A percentile compares a stretch with the other conserved stretches of the same genome.
Evolutionary conservation across 2,888 invertebrate genomes (phyloP).

Genomic region (Heteromurus nitidus): DNA sequence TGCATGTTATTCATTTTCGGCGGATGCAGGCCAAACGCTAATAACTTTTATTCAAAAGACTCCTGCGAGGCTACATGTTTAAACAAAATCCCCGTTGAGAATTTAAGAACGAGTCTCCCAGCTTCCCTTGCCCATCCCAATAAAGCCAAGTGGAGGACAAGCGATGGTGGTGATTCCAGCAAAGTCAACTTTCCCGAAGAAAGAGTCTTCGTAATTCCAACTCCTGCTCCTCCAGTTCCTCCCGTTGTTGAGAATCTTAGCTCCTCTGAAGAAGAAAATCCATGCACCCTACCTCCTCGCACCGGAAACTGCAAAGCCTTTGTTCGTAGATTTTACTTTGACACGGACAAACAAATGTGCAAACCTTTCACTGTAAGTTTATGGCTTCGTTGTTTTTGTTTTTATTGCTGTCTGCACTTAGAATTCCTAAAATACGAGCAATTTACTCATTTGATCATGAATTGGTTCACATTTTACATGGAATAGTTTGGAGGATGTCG

Average conservation of each 20-base stretch:
- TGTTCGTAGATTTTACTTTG: slow-evolving; percentile 64
- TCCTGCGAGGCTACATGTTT: slow-evolving; percentile 67
- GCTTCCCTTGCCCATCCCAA: not conserved
- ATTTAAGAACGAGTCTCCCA: slow-evolving; percentile 54
- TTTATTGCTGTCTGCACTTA: too few species aligned
- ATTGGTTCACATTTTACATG: slow-evolving; percentile 13
- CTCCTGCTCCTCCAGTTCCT: not conserved
- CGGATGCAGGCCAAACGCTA: slow-evolving; percentile 74
- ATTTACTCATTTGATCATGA: not conserved
- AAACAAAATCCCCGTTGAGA: slow-evolving; percentile 57
- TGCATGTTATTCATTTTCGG: slow-evolving; percentile 74
- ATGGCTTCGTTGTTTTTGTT: not conserved
- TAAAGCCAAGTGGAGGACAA: slow-evolving; percentile 6
- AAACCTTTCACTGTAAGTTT: slow-evolving; percentile 58
- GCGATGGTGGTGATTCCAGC: slow-evolving; percentile 55
- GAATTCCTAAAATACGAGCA: not conserved
- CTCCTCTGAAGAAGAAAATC: slow-evolving; percentile 26
- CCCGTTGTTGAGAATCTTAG: not conserved
- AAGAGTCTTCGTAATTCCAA: not conserved
- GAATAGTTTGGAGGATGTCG: slow-evolving; percentile 73
- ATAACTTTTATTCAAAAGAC: slow-evolving; percentile 73
- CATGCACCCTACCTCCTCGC: slow-evolving; percentile 62
- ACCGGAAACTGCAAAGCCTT: slow-evolving; percentile 65
- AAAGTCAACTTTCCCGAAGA: slow-evolving; percentile 62
- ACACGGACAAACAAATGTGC: slow-evolving; percentile 57